These are phyloP conservation scores for Bubo blakistoni DNA, from an alignment of 2,113 vertebrate species.

Conservation along the genomic window DNA sequence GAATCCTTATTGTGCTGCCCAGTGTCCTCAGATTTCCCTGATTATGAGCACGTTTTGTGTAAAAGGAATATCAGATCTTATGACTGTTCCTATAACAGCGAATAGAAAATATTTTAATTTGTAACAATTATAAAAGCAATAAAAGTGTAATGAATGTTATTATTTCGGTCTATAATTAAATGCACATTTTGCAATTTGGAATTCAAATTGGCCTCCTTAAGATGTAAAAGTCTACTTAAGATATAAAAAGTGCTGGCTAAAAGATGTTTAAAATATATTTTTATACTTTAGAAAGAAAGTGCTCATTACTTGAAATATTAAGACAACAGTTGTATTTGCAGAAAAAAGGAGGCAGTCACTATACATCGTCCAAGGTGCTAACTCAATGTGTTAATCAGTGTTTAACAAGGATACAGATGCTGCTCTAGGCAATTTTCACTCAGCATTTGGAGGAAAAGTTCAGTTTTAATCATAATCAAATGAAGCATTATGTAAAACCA, in stretches of 20 bases:
- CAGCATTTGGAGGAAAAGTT: not conserved
- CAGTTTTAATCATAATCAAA: not conserved
- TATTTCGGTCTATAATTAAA: slow-evolving; percentile 9
- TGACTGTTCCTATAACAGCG: not conserved
- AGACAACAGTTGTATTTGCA: not conserved
- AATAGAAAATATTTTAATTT: not conserved
- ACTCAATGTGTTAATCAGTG: slow-evolving; percentile 24
- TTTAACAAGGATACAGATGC: not conserved
- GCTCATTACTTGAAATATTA: not conserved
- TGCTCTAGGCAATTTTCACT: not conserved
- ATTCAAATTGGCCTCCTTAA: not conserved
- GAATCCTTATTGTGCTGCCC: not conserved
- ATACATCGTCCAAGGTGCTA: not conserved
- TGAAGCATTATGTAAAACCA: not conserved
- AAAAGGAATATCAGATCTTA: not conserved
- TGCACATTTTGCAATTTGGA: not conserved
- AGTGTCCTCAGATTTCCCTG: not conserved
- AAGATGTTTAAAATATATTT: not conserved
- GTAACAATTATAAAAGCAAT: not conserved
- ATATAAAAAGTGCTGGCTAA: not conserved
- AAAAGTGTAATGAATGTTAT: not conserved
- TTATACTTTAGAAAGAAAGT: not conserved
- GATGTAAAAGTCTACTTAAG: not conserved
- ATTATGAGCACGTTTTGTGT: not conserved
- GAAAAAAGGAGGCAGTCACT: not conserved